These are phyloP conservation scores for Cheilosia soror DNA, from an alignment of 2,888 invertebrate species.

Conservation along the genomic window DNA sequence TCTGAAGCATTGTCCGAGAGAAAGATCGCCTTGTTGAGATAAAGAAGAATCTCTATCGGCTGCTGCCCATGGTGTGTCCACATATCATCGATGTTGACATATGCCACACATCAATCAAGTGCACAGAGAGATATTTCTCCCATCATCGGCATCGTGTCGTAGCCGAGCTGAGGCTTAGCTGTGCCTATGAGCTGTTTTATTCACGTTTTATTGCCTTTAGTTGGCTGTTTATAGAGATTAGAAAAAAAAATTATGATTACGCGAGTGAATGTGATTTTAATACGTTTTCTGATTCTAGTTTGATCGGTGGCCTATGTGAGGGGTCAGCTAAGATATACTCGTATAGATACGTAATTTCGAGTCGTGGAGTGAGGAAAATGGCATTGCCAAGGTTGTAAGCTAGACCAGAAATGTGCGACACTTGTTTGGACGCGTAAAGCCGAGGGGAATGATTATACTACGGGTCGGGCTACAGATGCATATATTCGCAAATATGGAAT, in stretches of 20 bases:
- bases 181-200: constrained; percentile 64
- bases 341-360: too few relatives aligned
- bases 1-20: constrained; percentile 38
- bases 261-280: constrained; percentile 46
- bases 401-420: too few relatives aligned
- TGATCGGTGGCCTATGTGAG: constrained; percentile 78
- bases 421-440: too few relatives aligned
- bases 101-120: constrained; percentile 74
- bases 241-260: constrained; percentile 17
- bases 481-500: too few relatives aligned
- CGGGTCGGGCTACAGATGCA: too few relatives aligned
- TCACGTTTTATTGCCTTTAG: constrained; percentile 77
- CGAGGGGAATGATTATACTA: too few relatives aligned
- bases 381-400: not conserved
- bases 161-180: constrained; percentile 41
- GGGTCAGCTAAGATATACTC: constrained; percentile 63
- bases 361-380: not conserved
- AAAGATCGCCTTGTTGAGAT: constrained; percentile 66
- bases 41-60: constrained; percentile 48
- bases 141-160: not conserved
- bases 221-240: constrained; percentile 22
- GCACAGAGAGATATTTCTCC: constrained; percentile 21
- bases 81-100: constrained; percentile 75
- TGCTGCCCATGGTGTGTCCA: constrained; percentile 59
- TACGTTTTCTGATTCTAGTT: constrained; percentile 66